These are phyloP conservation scores for Sarcophaga bullata DNA, from an alignment of 1,140 invertebrate species.

Conservation along the genomic window DNA sequence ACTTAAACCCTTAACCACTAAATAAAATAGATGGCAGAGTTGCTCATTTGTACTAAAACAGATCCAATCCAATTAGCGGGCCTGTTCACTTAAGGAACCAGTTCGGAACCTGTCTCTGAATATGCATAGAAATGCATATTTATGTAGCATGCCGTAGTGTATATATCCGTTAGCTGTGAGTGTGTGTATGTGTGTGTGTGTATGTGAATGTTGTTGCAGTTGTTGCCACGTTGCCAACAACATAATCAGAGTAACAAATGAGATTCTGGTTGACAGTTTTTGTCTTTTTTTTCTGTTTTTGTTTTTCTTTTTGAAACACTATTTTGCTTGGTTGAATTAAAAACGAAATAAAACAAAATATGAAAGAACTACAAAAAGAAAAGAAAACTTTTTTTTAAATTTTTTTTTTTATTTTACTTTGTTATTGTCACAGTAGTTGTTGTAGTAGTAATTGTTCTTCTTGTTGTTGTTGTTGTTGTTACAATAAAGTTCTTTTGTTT, in stretches of 20 bases:
- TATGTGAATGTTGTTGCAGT: background rate
- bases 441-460: too few relatives aligned
- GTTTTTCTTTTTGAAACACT: background rate
- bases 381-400: background rate
- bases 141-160: too few relatives aligned
- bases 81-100: too few relatives aligned
- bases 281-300: slow-evolving; percentile 3
- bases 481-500: background rate
- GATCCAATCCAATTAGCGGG: too few relatives aligned
- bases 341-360: background rate
- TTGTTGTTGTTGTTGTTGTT: background rate
- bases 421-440: background rate
- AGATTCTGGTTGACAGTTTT: slow-evolving; percentile 46
- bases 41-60: too few relatives aligned
- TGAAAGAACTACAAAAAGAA: too few relatives aligned
- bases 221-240: slow-evolving; percentile 35
- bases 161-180: too few relatives aligned
- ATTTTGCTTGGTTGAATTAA: slow-evolving; percentile 37
- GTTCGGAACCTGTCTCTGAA: too few relatives aligned
- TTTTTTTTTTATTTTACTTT: too few relatives aligned
- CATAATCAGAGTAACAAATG: slow-evolving; percentile 48
- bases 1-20: too few relatives aligned
- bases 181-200: background rate
- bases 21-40: too few relatives aligned
- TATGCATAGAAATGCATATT: too few relatives aligned